phyloP scores from a whole-genome alignment of 2,888 invertebrate species.

The Eupithecia vulgata region DNA sequence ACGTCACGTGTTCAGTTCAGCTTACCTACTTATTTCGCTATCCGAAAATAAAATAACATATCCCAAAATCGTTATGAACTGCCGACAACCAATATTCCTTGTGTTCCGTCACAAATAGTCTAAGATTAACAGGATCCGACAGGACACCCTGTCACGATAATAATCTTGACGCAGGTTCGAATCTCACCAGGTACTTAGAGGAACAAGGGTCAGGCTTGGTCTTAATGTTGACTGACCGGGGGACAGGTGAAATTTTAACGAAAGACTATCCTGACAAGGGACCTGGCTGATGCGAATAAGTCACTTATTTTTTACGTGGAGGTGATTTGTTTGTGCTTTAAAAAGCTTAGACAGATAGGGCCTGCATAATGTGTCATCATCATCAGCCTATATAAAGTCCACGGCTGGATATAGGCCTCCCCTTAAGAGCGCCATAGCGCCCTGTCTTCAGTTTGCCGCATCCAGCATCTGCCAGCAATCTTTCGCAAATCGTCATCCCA shows the following conservation, averaged over 20 bases:
- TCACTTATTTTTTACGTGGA: not conserved
- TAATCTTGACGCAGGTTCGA: slow-evolving; percentile 39
- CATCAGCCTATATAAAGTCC: no score
- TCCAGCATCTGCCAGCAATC: no score
- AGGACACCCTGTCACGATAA: slow-evolving; percentile 31
- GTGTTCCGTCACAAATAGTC: slow-evolving; percentile 24
- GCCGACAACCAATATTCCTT: slow-evolving; percentile 9
- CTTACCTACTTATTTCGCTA: not conserved
- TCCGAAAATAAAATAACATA: not conserved
- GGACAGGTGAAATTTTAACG: slow-evolving; percentile 10
- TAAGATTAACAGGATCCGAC: slow-evolving; percentile 22
- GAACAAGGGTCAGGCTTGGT: slow-evolving; percentile 25
- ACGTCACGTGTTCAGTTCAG: not conserved
- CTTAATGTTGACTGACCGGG: slow-evolving; percentile 25
- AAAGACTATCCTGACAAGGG: slow-evolving; percentile 9
- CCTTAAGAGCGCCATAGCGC: no score
- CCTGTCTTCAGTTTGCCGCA: no score
- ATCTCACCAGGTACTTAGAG: slow-evolving; percentile 31
- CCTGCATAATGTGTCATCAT: no score
- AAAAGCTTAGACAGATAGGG: no score
- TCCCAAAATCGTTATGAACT: slow-evolving; percentile 7
- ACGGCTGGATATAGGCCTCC: no score
- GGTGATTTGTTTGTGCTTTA: not conserved
- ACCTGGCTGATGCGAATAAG: not conserved
- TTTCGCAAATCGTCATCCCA: no score